A percentile compares a stretch with the other conserved stretches of the same genome.
These are phyloP conservation scores for Acrocephalus scirpaceus DNA, from an alignment of 2,797 vertebrate genomes.

Conservation along the genomic window DNA sequence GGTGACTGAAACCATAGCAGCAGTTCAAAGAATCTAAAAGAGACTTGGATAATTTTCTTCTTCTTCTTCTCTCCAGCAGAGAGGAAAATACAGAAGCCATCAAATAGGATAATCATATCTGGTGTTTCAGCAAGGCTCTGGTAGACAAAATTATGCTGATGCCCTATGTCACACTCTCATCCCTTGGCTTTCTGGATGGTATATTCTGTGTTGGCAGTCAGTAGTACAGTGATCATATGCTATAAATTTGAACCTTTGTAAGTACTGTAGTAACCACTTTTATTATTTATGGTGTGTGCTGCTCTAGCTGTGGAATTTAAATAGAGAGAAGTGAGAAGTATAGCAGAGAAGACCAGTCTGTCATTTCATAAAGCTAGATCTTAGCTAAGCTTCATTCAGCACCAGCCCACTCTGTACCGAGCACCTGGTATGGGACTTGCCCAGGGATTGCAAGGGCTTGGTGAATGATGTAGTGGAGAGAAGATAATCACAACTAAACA, in stretches of 20 bases:
- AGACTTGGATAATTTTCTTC: neutral
- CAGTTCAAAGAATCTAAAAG: neutral
- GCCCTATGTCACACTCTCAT: neutral
- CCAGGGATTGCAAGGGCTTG: neutral
- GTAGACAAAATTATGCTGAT: neutral
- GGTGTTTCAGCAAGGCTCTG: neutral
- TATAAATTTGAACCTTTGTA: neutral
- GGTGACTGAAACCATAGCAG: neutral
- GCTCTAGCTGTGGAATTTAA: neutral
- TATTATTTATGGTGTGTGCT: neutral
- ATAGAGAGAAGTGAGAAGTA: neutral
- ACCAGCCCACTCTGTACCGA: neutral
- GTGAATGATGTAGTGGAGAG: neutral
- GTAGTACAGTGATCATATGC: too few species aligned
- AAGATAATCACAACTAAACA: neutral
- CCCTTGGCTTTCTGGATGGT: neutral
- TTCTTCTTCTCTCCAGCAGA: rapidly evolving
- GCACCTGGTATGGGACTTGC: neutral
- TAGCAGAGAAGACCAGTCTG: neutral
- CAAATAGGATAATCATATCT: neutral
- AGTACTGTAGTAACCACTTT: rapidly evolving
- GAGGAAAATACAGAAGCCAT: neutral
- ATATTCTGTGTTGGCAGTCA: neutral
- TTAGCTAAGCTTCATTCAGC: neutral
- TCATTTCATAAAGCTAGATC: neutral